A percentile compares a stretch with the other conserved stretches of the same genome.
phyloP scores from a whole-genome alignment of 2,797 vertebrate species.

The Fundulus diaphanus region DNA sequence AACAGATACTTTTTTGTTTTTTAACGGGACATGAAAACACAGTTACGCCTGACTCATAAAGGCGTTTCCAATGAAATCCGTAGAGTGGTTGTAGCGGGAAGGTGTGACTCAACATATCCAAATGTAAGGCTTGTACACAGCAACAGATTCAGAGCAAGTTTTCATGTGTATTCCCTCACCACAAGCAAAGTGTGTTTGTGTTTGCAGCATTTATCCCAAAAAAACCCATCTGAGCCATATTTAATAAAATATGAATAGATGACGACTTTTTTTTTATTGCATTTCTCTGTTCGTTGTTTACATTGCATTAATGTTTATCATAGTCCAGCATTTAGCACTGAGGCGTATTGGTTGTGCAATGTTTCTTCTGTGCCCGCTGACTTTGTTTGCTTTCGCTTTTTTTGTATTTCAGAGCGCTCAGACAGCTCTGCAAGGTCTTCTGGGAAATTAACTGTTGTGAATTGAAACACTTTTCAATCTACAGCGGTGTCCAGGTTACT shows the following conservation, averaged over 20 bases:
- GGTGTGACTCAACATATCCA: slow-evolving; percentile 47
- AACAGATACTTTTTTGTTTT: not conserved
- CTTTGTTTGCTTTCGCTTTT: slow-evolving; percentile 18
- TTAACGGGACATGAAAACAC: not conserved
- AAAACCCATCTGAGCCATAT: slow-evolving; percentile 82
- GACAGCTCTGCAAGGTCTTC: slow-evolving; percentile 31
- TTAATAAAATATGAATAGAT: slow-evolving; percentile 84
- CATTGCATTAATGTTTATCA: slow-evolving; percentile 85
- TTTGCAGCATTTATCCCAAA: slow-evolving; percentile 52
- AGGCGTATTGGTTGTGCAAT: slow-evolving; percentile 66
- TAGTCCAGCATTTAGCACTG: slow-evolving; percentile 61
- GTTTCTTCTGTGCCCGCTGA: slow-evolving; percentile 62
- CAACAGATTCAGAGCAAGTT: slow-evolving; percentile 11
- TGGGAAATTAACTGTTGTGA: slow-evolving; percentile 43
- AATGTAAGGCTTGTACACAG: not conserved
- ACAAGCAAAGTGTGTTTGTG: slow-evolving; percentile 39
- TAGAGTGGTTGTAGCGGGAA: not conserved
- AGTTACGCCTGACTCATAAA: not conserved
- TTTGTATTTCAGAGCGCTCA: slow-evolving; percentile 41
- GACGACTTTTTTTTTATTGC: slow-evolving; percentile 65
- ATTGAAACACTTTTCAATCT: slow-evolving; percentile 23
- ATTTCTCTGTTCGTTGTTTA: slow-evolving; percentile 76
- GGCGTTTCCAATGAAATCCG: not conserved
- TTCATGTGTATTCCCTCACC: not conserved
- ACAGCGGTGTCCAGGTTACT: slow-evolving; percentile 18